phyloP scores from a whole-genome alignment of 2,797 vertebrate genomes.

The Loriculus beryllinus region DNA sequence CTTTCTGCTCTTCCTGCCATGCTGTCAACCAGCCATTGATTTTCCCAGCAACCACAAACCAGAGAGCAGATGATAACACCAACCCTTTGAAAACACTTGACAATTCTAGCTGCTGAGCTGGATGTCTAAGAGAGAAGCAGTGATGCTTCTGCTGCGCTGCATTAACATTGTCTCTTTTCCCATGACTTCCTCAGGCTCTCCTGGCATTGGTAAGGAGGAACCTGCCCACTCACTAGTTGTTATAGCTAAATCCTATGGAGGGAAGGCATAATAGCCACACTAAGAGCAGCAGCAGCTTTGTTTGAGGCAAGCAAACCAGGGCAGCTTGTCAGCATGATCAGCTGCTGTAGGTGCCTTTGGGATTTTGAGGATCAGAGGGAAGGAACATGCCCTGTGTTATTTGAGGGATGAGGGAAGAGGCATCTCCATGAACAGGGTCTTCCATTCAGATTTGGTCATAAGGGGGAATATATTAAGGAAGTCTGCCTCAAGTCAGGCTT shows the following conservation, averaged over 20 bases:
- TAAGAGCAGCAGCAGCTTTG: background rate
- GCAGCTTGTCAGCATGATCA: background rate
- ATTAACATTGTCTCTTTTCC: background rate
- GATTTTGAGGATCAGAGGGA: background rate
- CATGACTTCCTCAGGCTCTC: background rate
- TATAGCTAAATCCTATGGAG: background rate
- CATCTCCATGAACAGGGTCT: background rate
- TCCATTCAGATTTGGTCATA: background rate
- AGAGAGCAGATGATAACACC: background rate
- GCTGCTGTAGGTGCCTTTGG: background rate
- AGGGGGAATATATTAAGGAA: background rate
- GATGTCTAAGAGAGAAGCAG: background rate
- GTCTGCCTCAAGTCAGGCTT: background rate
- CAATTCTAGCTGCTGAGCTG: background rate
- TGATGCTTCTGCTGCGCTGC: background rate
- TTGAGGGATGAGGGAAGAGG: background rate
- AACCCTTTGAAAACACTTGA: background rate
- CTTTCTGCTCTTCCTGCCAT: background rate
- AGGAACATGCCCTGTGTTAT: background rate
- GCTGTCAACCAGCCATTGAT: background rate
- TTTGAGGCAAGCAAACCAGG: background rate
- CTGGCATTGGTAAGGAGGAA: background rate
- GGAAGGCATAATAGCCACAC: background rate
- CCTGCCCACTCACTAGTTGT: background rate
- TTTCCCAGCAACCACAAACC: background rate